These are phyloP conservation scores for Muricea muricata DNA, from an alignment of 92 coral and sea anemone genomes.

Conservation along the genomic window DNA sequence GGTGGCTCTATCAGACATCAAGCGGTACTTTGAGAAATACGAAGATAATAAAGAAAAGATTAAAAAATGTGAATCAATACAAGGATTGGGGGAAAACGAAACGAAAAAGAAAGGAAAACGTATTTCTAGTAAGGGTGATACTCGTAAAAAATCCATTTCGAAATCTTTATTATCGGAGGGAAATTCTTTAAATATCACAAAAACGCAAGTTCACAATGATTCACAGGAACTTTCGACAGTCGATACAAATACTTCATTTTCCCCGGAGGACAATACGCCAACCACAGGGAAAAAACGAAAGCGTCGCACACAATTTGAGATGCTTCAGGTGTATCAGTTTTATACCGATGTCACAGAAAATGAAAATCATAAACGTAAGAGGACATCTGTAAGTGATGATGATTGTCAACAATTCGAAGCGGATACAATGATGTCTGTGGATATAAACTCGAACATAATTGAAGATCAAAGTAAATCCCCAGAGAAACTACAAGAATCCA, in stretches of 20 bases:
- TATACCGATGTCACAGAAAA: not conserved
- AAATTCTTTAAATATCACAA: not conserved
- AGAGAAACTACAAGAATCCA: not conserved
- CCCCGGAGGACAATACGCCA: not conserved
- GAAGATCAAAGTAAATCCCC: not conserved
- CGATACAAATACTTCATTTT: not conserved
- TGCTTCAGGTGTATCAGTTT: not conserved
- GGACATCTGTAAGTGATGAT: not conserved
- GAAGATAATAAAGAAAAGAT: not conserved
- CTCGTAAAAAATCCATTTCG: not conserved
- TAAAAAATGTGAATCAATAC: not conserved
- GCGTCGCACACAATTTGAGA: constrained; percentile 10
- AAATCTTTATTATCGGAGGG: not conserved
- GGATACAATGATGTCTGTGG: not conserved
- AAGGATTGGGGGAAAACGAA: not conserved
- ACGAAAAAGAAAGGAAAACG: not conserved
- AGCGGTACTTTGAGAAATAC: constrained; percentile 18
- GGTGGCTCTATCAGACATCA: constrained; percentile 14
- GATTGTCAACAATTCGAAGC: not conserved
- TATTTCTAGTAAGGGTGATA: not conserved
- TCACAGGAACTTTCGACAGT: not conserved
- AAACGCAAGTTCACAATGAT: not conserved
- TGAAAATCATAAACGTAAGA: not conserved
- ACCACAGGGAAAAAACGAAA: not conserved
- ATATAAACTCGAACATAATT: not conserved